A percentile compares a stretch with the other conserved stretches of the same genome.
Evolutionary conservation across 2,797 vertebrate species (phyloP).

Genomic region (Tenualosa ilisha): DNA sequence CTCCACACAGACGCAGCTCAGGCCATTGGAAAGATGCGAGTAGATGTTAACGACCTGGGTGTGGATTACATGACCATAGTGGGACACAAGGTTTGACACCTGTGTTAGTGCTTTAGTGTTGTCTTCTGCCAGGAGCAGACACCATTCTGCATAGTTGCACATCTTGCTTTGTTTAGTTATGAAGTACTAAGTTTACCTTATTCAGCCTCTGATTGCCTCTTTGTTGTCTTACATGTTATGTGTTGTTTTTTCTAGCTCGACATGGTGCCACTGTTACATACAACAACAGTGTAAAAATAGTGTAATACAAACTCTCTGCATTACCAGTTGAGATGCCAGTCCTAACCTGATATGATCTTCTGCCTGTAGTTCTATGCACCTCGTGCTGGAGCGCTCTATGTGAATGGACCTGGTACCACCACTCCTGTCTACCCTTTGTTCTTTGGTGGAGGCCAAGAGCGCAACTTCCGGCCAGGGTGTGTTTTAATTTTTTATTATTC

Average conservation of each 20-base stretch:
- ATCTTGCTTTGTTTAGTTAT: background rate
- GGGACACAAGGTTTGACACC: constrained; percentile 88
- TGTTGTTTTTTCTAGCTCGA: background rate
- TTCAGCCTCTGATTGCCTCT: background rate
- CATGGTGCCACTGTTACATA: background rate
- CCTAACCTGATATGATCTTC: background rate
- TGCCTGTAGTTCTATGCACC: constrained; percentile 87
- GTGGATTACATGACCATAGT: constrained; percentile 95
- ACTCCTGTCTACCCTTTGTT: constrained; percentile 86
- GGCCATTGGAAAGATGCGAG: constrained; percentile 85
- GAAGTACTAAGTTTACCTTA: background rate
- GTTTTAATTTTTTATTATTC: constrained; percentile 7
- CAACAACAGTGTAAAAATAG: background rate
- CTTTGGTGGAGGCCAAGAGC: constrained; percentile 94
- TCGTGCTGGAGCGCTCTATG: constrained; percentile 86
- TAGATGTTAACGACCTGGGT: constrained; percentile 84
- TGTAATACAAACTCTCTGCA: background rate
- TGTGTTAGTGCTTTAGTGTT: background rate
- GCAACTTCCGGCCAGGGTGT: constrained; percentile 92
- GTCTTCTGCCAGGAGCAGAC: background rate
- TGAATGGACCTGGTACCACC: constrained; percentile 69
- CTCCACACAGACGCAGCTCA: constrained; percentile 93
- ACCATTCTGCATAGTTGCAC: background rate
- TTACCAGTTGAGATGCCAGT: background rate
- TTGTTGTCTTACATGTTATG: no score